These are phyloP conservation scores for Osmoderma eremita DNA, from an alignment of 2,888 invertebrate species.

Conservation along the genomic window DNA sequence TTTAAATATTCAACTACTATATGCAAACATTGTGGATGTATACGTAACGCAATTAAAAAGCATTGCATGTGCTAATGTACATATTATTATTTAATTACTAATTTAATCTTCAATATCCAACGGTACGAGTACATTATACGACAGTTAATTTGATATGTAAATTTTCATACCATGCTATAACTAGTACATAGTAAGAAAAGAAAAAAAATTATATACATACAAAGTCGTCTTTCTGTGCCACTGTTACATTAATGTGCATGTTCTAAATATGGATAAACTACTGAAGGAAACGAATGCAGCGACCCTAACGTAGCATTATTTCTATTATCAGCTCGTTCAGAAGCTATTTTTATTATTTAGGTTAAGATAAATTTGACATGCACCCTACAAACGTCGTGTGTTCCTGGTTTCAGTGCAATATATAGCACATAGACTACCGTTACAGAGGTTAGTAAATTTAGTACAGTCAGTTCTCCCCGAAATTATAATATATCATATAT, in stretches of 20 bases:
- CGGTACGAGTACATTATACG: not conserved
- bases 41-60: not conserved
- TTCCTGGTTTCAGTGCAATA: not conserved
- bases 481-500: too few species aligned
- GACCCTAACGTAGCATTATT: conserved; percentile 9
- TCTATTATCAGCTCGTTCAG: not conserved
- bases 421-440: not conserved
- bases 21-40: not conserved
- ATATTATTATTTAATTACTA: not conserved
- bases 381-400: conserved; percentile 5
- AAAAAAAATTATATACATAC: conserved; percentile 14
- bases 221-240: not conserved
- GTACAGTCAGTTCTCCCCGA: too few species aligned
- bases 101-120: not conserved
- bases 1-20: too few species aligned
- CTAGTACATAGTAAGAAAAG: too few species aligned
- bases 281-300: not conserved
- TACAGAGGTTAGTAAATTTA: not conserved
- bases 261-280: conserved; percentile 24
- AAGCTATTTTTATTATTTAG: conserved; percentile 30
- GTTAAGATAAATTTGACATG: conserved; percentile 34
- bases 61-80: conserved; percentile 1
- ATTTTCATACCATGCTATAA: conserved; percentile 1
- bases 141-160: conserved; percentile 2
- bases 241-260: not conserved